Conservation (phyloP, 2,888 invertebrate species). For the Ethmia dodecea region DNA sequence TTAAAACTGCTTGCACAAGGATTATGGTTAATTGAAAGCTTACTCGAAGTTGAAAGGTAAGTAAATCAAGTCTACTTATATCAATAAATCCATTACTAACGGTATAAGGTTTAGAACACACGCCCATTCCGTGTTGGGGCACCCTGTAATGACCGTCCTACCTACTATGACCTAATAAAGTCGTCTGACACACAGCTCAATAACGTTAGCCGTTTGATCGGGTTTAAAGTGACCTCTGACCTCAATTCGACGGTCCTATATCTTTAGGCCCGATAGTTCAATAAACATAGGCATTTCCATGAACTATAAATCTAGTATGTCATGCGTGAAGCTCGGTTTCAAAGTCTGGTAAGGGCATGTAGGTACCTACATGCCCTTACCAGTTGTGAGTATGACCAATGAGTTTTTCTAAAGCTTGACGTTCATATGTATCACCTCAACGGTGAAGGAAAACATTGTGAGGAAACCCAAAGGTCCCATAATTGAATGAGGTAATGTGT, state of each 20-base stretch:
- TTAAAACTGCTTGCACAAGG: no score
- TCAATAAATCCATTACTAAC: slow-evolving; percentile 35
- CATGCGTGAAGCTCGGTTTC: neutral
- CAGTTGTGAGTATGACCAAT: neutral
- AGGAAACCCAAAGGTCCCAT: no score
- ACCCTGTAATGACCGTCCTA: slow-evolving; percentile 40
- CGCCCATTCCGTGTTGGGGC: slow-evolving; percentile 54
- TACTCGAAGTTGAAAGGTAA: no score
- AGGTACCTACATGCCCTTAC: neutral
- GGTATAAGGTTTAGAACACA: slow-evolving; percentile 37
- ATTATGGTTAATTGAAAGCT: no score
- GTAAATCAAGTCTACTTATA: slow-evolving; percentile 15
- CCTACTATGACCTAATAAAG: slow-evolving; percentile 20
- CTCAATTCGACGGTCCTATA: neutral
- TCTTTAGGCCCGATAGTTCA: neutral
- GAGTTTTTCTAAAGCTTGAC: no score
- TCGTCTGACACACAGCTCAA: slow-evolving; percentile 6
- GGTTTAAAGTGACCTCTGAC: neutral
- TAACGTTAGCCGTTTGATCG: neutral
- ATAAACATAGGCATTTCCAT: neutral
- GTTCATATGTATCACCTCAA: no score
- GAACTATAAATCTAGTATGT: neutral
- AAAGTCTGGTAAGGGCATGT: neutral
- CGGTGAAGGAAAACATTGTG: no score
- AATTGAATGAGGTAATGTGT: no score